phyloP scores from a whole-genome alignment of 2,797 vertebrate genomes.

The Alexandromys oeconomus region DNA sequence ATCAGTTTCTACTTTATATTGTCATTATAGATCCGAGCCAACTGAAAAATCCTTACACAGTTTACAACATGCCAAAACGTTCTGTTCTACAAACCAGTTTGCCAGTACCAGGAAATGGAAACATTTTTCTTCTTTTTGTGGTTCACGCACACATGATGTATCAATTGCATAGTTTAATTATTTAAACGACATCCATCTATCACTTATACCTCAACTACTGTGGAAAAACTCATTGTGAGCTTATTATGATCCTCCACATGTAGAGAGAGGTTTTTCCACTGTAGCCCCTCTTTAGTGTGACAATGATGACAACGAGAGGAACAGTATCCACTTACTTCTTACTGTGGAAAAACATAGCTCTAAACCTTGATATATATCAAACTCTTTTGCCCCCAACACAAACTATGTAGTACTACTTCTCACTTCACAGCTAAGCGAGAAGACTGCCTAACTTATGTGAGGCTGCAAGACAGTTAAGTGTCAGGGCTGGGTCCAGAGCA shows the following conservation, averaged over 20 bases:
- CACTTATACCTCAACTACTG: slow-evolving; percentile 11
- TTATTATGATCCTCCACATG: background rate
- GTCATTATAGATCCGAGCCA: slow-evolving; percentile 32
- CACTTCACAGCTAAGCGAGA: slow-evolving; percentile 38
- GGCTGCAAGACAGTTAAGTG: background rate
- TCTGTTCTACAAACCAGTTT: slow-evolving; percentile 56
- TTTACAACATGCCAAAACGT: slow-evolving; percentile 41
- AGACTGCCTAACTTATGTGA: slow-evolving; percentile 10
- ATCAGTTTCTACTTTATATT: slow-evolving; percentile 47
- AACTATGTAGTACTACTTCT: slow-evolving; percentile 9
- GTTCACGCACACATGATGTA: background rate
- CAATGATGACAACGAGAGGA: background rate
- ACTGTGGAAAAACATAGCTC: background rate
- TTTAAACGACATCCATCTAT: slow-evolving; percentile 40
- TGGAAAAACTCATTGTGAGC: slow-evolving; percentile 48
- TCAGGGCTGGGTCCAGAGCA: slow-evolving; percentile 37
- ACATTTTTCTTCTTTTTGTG: slow-evolving; percentile 55
- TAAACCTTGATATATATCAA: slow-evolving; percentile 46
- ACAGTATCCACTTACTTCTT: slow-evolving; percentile 18
- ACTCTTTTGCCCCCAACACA: slow-evolving; percentile 35
- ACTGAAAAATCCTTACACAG: slow-evolving; percentile 47
- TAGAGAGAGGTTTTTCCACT: background rate
- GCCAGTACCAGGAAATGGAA: slow-evolving; percentile 31
- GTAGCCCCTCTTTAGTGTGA: background rate
- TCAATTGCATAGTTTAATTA: background rate